Base-by-base conservation (phyloP, 2,888 invertebrate genomes). In the Apamea epomidion region DNA sequence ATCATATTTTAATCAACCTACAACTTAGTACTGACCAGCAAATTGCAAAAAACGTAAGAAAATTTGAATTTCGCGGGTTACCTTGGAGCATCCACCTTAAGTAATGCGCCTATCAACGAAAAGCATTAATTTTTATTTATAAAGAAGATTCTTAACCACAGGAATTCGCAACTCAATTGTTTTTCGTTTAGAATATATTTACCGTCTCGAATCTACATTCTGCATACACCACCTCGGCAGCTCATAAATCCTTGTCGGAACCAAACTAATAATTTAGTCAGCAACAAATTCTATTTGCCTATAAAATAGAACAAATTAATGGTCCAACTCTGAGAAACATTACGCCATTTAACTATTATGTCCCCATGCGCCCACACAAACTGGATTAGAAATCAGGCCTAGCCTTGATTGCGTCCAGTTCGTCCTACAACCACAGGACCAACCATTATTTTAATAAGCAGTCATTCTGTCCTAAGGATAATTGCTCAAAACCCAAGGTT, bases 391-490 rank as follows among this genome's bases (percentile, higher is more conserved):
- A 94, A 94, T 93, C 92, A 91, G 90, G 89, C 87, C 87, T 87
- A 87, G 89, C 88, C 92, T 91, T 91, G 91, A 92, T 92, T 91
- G 87, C 88, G 86, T 80, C 87, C 88, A 89, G 89, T 84, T 83
- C 86, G 86, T 88, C 90, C 85, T 79, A 81, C 91, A 83, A 87
- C 90, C 88, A 85, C 84, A 76, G 81, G 77, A 85, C 92, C 86
- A 95, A 85, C 92, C 86, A 95, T 96, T 96, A 96, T 93, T 94
- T 93, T 96, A 95, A 96, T 96, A 94, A 93, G 92, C 92, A 91
- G 91, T 92, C 91, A 94, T 95, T 95, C 94, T 93, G 94, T 94
- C 94, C 93, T 93, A 91, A 91, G 88, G 82, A 91, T 94, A 95
- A 95, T 95, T 94, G 93, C 90, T 87, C 80, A 83, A 88, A 90